These are phyloP conservation scores for Spodoptera littoralis DNA, from an alignment of 2,888 invertebrate species.

Conservation along the genomic window DNA sequence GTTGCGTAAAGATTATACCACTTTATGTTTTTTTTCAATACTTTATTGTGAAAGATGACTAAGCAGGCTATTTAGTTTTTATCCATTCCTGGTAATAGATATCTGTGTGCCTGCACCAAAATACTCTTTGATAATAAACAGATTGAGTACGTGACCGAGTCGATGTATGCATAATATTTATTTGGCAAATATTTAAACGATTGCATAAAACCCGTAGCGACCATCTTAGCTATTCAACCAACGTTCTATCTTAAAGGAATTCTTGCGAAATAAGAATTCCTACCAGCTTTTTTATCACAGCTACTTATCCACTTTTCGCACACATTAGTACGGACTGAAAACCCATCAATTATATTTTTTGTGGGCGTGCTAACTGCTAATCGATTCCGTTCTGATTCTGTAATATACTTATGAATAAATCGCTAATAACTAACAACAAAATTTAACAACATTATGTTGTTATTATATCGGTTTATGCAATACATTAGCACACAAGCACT, in stretches of 20 bases:
- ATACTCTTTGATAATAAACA: conserved; percentile 12
- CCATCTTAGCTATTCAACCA: conserved; percentile 23
- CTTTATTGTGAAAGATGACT: neutral
- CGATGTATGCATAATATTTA: conserved; percentile 5
- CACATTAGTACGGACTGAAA: conserved; percentile 12
- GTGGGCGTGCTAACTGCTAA: conserved; percentile 23
- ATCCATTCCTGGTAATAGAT: too few species aligned
- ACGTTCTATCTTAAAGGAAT: conserved; percentile 20
- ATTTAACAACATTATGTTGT: conserved; percentile 36
- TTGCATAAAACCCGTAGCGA: neutral
- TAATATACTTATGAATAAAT: conserved; percentile 42
- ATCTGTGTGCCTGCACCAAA: neutral
- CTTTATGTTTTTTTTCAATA: too few species aligned
- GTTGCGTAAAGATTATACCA: too few species aligned
- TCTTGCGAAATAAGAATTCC: conserved; percentile 29
- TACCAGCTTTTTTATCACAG: conserved; percentile 18
- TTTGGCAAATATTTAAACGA: conserved; percentile 5
- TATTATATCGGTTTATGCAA: conserved; percentile 47
- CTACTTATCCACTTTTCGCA: conserved; percentile 20
- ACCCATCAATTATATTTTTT: conserved; percentile 32
- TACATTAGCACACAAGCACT: conserved; percentile 46
- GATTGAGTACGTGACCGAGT: neutral
- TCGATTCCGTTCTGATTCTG: conserved; percentile 22
- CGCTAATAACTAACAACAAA: conserved; percentile 16
- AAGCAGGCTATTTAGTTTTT: too few species aligned